phyloP scores from a whole-genome alignment of 2,113 vertebrate genomes.

The Circaetus gallicus region DNA sequence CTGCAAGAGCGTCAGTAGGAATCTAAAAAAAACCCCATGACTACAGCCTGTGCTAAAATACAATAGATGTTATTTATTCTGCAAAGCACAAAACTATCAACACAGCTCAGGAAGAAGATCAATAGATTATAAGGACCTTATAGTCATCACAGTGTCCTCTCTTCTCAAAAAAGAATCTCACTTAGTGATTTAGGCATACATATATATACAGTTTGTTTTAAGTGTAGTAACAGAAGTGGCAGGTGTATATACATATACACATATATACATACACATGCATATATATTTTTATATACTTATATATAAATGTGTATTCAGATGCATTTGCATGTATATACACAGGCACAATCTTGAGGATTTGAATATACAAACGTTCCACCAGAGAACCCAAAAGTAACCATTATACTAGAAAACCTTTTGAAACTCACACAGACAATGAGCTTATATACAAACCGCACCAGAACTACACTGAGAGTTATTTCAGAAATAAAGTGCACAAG shows the following conservation, averaged over 20 bases:
- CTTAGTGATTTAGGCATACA: neutral
- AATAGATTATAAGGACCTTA: neutral
- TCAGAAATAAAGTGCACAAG: neutral
- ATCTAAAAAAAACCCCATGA: neutral
- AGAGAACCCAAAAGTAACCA: neutral
- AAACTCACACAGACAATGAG: neutral
- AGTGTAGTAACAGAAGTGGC: neutral
- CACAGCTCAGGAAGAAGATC: neutral
- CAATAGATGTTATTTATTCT: neutral
- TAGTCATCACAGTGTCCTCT: neutral
- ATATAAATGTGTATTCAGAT: neutral
- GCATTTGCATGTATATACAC: neutral
- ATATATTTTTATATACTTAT: neutral
- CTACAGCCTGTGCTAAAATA: neutral
- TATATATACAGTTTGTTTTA: neutral
- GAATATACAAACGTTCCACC: neutral
- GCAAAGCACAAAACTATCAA: neutral
- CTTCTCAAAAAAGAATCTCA: neutral
- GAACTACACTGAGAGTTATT: neutral
- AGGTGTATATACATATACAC: neutral
- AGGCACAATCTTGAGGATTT: neutral
- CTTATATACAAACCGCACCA: fast-evolving
- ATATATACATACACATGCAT: fast-evolving
- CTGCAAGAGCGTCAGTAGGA: neutral
- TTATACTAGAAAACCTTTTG: neutral